Base-by-base conservation (phyloP, 2,797 vertebrate genomes). In the Poecilia picta region DNA sequence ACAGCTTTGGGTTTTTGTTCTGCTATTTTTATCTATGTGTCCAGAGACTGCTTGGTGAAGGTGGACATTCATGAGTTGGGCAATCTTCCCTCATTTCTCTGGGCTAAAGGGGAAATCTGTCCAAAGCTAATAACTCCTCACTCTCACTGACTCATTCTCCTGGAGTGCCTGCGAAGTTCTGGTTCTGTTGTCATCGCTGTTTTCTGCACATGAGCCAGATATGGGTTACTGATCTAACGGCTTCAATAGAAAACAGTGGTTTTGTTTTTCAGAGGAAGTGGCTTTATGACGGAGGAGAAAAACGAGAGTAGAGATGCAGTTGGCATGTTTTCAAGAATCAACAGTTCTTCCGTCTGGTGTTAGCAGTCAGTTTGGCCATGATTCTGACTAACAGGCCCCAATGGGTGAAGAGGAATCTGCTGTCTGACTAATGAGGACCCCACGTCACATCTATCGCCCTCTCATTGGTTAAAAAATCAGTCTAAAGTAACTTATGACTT, bases 181-280 rank as follows among this genome's bases (percentile, higher is more conserved):
- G 28, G 15, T 16, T 15, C 6, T 43, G 3, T 36, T 4, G 43
- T 39, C 49, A n/a, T 31, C 10, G 1, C 1, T n/a, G 49, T 49
- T 74, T 70, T 68, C n/a, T 57, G 25, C 43, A 51, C 57, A 75
- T 23, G 57, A 78, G 57, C 39, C 70, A 0, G 20, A 47, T 23
- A 16, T 71, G 15, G 0, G 5, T 76, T 18, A 12, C 25, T 28
- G n/a, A 72, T 59, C 62, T 28, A n/a, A 31, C n/a, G 66, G 28
- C 8, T 45, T 82, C 13, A 53, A 28, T n/a, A 76, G 15, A 8
- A 25, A 13, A 36, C 23, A 68, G 62, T 53, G 11, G 49, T 15
- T 64, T 72, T 33, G 64, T 73, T 76, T 79, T 72, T 25, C n/a
- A 81, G 16, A 91, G 90, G 82, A 92, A 88, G 81, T 81, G 88